These are phyloP conservation scores for Catharus fuscescens DNA, from an alignment of 2,113 vertebrate species.

Conservation along the genomic window DNA sequence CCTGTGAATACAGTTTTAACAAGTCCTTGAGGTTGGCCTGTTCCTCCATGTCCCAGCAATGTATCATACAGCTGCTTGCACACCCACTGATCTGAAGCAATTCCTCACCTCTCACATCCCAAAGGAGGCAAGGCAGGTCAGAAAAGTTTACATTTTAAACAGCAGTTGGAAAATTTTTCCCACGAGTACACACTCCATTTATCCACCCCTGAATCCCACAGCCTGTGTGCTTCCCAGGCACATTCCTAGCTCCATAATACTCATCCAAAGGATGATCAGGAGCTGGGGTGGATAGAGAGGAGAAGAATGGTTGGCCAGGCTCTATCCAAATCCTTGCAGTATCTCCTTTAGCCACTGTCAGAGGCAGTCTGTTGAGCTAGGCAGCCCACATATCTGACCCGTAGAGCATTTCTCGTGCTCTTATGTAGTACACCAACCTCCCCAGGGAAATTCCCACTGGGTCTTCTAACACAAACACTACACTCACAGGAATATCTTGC, in stretches of 20 bases:
- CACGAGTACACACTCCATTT: neutral
- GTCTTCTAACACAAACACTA: neutral
- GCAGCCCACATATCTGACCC: neutral
- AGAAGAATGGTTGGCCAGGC: neutral
- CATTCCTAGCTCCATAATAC: neutral
- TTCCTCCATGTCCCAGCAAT: neutral
- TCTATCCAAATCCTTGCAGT: neutral
- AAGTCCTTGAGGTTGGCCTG: neutral
- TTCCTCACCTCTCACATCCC: neutral
- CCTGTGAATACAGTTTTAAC: slow-evolving; percentile 21
- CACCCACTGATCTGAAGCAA: slow-evolving; percentile 5
- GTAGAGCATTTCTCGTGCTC: neutral
- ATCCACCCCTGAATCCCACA: neutral
- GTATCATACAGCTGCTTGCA: slow-evolving; percentile 9
- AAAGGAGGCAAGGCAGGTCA: neutral
- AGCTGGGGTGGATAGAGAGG: neutral
- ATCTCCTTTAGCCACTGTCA: neutral
- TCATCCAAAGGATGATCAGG: neutral
- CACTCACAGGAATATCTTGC: neutral
- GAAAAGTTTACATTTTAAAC: neutral
- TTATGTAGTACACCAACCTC: neutral
- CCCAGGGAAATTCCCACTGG: neutral
- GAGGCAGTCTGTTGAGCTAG: neutral
- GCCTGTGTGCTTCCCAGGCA: neutral
- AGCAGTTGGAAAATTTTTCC: neutral